Conservation (phyloP, 2,888 invertebrate genomes). For the Phorcus lineatus region DNA sequence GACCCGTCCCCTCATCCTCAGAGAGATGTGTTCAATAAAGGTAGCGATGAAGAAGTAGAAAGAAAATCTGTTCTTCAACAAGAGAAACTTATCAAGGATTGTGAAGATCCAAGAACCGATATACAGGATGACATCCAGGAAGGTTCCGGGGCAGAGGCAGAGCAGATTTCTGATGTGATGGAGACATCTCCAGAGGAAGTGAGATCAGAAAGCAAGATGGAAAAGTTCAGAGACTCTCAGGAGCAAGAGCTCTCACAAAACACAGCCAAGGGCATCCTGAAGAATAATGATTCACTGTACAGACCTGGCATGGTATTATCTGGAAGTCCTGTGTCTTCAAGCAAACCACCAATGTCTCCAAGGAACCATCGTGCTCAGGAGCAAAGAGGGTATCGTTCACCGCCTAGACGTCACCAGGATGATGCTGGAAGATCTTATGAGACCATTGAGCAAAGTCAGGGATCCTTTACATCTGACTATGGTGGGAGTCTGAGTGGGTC, state of each 20-base stretch:
- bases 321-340: not conserved
- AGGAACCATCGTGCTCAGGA: not conserved
- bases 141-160: not conserved
- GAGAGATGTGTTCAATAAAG: conserved; percentile 27
- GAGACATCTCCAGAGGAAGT: not conserved
- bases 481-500: not conserved
- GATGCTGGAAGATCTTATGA: not conserved
- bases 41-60: conserved; percentile 30
- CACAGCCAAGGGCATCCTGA: not conserved
- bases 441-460: not conserved
- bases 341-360: not conserved
- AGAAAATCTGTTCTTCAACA: conserved; percentile 27
- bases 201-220: not conserved
- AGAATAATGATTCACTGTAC: not conserved
- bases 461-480: not conserved
- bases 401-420: not conserved
- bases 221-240: not conserved
- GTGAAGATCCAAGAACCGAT: not conserved
- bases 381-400: not conserved
- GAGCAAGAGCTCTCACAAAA: not conserved
- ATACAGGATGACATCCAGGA: not conserved
- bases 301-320: not conserved
- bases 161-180: not conserved
- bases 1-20: not conserved
- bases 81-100: conserved; percentile 28